Conservation (phyloP, 2,797 vertebrate genomes). For the Pempheris klunzingeri region DNA sequence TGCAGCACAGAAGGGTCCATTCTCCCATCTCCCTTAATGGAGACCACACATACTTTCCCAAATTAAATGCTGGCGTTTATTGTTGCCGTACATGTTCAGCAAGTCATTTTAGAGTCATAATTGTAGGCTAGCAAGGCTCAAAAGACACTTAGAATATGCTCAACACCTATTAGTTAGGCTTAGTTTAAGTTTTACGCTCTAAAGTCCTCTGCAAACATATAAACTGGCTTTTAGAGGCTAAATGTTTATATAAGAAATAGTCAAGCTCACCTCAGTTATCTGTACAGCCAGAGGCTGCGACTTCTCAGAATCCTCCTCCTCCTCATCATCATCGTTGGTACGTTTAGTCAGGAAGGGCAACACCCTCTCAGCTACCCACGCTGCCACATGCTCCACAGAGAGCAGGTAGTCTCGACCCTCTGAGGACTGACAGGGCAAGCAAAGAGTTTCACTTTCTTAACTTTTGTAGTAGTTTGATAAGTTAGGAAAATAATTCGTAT, state of each 20-base stretch:
- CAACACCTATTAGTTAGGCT: constrained; percentile 6
- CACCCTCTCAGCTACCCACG: constrained; percentile 88
- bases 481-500: neutral
- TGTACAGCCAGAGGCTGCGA: constrained; percentile 78
- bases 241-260: neutral
- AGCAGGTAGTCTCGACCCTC: constrained; percentile 87
- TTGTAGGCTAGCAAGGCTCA: neutral
- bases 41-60: constrained; percentile 16
- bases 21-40: constrained; percentile 24
- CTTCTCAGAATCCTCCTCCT: constrained; percentile 56
- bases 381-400: constrained; percentile 84
- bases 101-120: constrained; percentile 17
- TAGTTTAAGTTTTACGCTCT: neutral
- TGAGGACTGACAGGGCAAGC: constrained; percentile 80
- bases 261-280: constrained; percentile 88
- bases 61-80: constrained; percentile 20
- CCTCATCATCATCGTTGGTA: constrained; percentile 52
- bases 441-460: neutral
- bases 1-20: constrained; percentile 3
- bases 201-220: neutral
- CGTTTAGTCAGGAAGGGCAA: constrained; percentile 82
- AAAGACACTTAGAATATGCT: neutral
- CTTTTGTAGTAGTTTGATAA: neutral
- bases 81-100: neutral
- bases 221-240: neutral